Evolutionary conservation across 2,113 vertebrate species (phyloP).

Genomic region (Mus pahari): DNA sequence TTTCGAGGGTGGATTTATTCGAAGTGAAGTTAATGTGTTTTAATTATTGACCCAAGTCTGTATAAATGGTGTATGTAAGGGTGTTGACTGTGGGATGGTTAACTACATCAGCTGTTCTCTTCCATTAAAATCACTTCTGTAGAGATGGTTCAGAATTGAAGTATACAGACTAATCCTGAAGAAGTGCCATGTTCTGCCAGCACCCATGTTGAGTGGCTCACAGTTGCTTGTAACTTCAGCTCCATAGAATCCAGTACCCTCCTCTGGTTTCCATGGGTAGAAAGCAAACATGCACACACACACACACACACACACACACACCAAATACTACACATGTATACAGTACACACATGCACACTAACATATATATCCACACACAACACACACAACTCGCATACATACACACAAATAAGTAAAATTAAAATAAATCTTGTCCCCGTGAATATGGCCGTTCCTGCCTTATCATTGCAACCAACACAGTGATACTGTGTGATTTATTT

Average conservation of each 20-base stretch:
- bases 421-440: not conserved
- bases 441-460: not conserved
- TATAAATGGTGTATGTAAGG: not conserved
- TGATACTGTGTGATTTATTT: not conserved
- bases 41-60: not conserved
- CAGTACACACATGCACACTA: not conserved
- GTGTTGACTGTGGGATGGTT: not conserved
- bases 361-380: not conserved
- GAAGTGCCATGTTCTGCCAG: not conserved
- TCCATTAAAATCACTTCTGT: not conserved
- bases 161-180: rapidly evolving
- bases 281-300: not conserved
- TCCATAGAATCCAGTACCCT: too few relatives aligned
- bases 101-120: not conserved
- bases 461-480: not conserved
- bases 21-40: not conserved
- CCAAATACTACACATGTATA: not conserved
- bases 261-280: not conserved
- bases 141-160: not conserved
- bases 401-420: not conserved
- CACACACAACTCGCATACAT: not conserved
- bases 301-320: not conserved
- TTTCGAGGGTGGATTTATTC: not conserved
- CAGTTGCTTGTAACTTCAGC: not conserved
- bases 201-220: not conserved